Evolutionary conservation across 2,797 vertebrate species (phyloP), one percentile per base, ranked within the genome.

Genomic region (Synanceia verrucosa): DNA sequence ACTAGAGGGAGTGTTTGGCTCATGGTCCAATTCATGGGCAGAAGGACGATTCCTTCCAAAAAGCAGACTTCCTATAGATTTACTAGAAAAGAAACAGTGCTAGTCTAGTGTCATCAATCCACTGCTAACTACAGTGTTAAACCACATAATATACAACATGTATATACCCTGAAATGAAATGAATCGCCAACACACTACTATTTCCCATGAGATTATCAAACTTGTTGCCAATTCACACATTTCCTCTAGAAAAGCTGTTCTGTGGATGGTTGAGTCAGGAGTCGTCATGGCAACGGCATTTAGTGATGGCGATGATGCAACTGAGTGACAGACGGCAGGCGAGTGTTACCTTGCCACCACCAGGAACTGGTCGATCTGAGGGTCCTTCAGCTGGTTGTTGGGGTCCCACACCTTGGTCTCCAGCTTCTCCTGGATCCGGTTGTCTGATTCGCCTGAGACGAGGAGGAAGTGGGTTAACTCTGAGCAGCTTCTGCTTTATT

Each of bases 351-450:
- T 95, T 37, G 97, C 97, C 84, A 98, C 97, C 73, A 98, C 97
- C 48, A 98, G 94, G 84, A 98, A 98, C 92, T 98, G 97, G 90
- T 98, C 97, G 0, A 98, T 98, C 90, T 98, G 97, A 36, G 96
- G 94, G 87, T 98, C 97, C 11, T 96, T 98, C 31, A 98, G 94
- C 71, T 96, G 96, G 84, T 97, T 98, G 88, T 95, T 94, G 2
- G 97, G 96, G 82, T 98, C 97, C 97, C 97, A 98, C 59, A 98
- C 96, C 76, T 96, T 98, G 73, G 96, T 96, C 88, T 98, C 97
- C 92, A 98, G 94, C 83, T 98, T 98, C 90, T 97, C 96, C 70
- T 98, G 97, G 81, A 96, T 88, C 24, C 97, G 85, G 67, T 51
- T 95, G 88, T 98, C 97, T 0, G 91, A 91, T 60, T 98, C 97